Percentiles rank a stretch among this genome's conserved stretches.
Evolutionary conservation across 2,888 invertebrate genomes (phyloP).

Genomic region (Eilema griseolum): DNA sequence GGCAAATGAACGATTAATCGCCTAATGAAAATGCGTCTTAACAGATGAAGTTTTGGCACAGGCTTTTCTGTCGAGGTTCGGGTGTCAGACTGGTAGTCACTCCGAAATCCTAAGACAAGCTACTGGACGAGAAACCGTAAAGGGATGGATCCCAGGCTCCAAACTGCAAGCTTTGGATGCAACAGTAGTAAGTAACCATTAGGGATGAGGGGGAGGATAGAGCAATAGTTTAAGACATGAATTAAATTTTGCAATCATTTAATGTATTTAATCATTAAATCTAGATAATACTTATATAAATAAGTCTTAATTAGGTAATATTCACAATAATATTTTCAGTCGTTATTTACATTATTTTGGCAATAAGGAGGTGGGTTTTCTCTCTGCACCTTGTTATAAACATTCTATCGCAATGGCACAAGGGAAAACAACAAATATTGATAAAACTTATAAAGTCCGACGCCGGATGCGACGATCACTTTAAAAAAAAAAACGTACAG

Average conservation of each 20-base stretch:
- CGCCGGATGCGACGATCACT: background rate
- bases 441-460: background rate
- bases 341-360: slow-evolving; percentile 60
- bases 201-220: background rate
- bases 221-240: background rate
- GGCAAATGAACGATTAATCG: too few relatives aligned
- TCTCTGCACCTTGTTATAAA: slow-evolving; percentile 21
- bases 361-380: slow-evolving; percentile 54
- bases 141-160: too few relatives aligned
- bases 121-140: too few relatives aligned
- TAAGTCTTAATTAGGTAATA: slow-evolving; percentile 37
- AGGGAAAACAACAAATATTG: background rate
- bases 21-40: too few relatives aligned
- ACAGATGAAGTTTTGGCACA: too few relatives aligned
- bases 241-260: slow-evolving; percentile 19
- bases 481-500: background rate
- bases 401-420: background rate
- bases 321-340: slow-evolving; percentile 55
- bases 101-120: too few relatives aligned
- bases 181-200: background rate
- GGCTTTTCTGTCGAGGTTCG: background rate
- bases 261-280: slow-evolving; percentile 26
- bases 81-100: background rate
- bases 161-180: background rate
- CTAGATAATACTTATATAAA: slow-evolving; percentile 40